Conservation (phyloP, 2,797 vertebrate species). For the Avahi laniger region DNA sequence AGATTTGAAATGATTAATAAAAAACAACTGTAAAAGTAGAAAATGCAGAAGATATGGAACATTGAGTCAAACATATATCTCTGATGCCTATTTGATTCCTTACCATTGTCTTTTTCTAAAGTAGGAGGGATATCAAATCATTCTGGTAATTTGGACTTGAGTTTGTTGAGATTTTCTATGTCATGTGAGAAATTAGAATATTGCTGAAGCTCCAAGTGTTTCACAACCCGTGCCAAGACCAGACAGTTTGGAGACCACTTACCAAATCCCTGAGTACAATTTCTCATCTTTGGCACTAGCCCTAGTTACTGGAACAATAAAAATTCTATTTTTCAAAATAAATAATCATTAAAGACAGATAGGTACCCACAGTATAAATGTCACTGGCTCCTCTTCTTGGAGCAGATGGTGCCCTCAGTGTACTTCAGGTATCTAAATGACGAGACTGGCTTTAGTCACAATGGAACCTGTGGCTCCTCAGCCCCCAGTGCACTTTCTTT, state of each 20-base stretch:
- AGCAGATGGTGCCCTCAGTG: neutral
- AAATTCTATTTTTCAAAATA: neutral
- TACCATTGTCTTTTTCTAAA: neutral
- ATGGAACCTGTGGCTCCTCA: neutral
- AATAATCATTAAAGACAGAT: neutral
- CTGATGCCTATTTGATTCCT: neutral
- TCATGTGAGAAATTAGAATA: neutral
- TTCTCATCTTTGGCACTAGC: neutral
- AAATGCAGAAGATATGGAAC: neutral
- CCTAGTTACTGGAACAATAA: neutral
- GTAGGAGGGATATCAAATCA: neutral
- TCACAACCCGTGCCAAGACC: neutral
- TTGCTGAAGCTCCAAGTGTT: neutral
- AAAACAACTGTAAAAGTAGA: neutral
- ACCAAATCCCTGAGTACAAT: neutral
- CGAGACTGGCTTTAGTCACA: neutral
- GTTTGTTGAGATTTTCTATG: neutral
- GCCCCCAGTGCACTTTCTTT: neutral
- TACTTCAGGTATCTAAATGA: neutral
- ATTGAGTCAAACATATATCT: neutral
- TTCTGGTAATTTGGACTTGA: neutral
- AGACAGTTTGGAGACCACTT: neutral
- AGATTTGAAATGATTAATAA: neutral
- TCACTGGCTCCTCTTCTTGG: neutral
- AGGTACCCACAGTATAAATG: neutral